Evolutionary conservation across 2,797 vertebrate genomes (phyloP).

Genomic region (Antrozous pallidus): DNA sequence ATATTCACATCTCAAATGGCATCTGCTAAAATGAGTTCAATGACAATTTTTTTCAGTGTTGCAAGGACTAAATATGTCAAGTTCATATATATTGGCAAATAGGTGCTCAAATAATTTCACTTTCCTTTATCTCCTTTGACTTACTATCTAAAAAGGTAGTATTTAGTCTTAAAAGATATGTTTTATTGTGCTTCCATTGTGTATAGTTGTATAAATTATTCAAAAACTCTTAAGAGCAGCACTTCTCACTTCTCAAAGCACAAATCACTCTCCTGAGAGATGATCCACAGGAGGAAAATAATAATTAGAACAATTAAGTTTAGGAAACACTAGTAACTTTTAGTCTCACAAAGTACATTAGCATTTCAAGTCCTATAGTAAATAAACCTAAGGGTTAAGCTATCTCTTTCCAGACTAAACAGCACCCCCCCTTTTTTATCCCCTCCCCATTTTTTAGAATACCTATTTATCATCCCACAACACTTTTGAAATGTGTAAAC

Average conservation of each 20-base stretch:
- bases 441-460: background rate
- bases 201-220: background rate
- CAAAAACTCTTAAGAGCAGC: background rate
- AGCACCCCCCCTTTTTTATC: background rate
- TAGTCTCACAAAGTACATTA: background rate
- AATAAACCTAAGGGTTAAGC: background rate
- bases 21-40: background rate
- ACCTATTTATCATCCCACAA: background rate
- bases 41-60: background rate
- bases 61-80: background rate
- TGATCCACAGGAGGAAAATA: background rate
- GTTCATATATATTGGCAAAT: background rate
- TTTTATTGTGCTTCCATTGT: background rate
- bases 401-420: background rate
- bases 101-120: background rate
- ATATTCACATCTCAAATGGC: background rate
- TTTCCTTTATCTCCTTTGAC: background rate
- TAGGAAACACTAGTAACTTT: background rate
- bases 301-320: background rate
- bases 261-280: background rate
- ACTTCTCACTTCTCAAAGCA: constrained; percentile 3
- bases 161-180: background rate
- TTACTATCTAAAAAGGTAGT: background rate
- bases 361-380: background rate
- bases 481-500: background rate